Evolutionary conservation across 2,113 vertebrate genomes (phyloP).

Genomic region (Sturnus vulgaris): DNA sequence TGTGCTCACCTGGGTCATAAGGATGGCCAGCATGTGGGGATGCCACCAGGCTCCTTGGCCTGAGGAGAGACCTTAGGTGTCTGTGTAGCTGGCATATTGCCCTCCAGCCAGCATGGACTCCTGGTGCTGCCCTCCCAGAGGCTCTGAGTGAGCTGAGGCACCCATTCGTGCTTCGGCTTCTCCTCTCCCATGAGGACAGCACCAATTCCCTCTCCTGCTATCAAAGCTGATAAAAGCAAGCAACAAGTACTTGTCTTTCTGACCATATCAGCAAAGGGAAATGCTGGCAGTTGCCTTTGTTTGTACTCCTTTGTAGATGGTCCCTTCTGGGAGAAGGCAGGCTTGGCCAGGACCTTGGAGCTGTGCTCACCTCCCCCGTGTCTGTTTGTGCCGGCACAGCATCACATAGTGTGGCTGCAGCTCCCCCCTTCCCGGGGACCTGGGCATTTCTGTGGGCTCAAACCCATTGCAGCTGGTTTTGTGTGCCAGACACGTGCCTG

Average conservation of each 20-base stretch:
- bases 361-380: rapidly evolving
- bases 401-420: neutral
- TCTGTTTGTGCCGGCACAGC: neutral
- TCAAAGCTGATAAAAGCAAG: neutral
- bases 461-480: neutral
- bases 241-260: neutral
- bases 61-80: neutral
- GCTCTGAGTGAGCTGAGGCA: neutral
- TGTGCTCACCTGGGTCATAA: neutral
- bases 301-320: neutral
- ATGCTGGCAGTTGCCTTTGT: neutral
- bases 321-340: neutral
- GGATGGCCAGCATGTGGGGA: neutral
- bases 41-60: neutral
- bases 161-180: neutral
- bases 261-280: neutral
- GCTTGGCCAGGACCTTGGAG: neutral
- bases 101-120: neutral
- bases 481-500: neutral
- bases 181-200: neutral
- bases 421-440: neutral
- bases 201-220: neutral
- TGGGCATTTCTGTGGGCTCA: neutral
- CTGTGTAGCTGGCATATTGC: rapidly evolving
- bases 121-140: neutral